These are phyloP conservation scores for Tringa solitaria DNA, from an alignment of 2,113 vertebrate genomes.

Conservation along the genomic window DNA sequence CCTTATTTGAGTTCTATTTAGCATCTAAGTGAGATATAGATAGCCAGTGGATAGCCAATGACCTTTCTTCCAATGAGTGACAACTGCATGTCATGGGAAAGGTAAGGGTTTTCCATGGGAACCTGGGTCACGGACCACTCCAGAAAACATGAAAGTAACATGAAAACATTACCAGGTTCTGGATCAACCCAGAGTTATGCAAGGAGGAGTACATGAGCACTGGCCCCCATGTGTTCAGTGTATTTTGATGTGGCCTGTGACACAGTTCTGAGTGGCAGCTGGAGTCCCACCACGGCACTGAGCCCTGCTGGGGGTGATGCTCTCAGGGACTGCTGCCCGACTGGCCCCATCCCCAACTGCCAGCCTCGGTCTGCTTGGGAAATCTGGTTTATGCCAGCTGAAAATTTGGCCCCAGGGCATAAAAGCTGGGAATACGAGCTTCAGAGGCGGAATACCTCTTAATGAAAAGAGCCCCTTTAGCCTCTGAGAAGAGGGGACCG, in stretches of 20 bases:
- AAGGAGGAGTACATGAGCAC: background rate
- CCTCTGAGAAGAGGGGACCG: background rate
- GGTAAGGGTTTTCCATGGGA: background rate
- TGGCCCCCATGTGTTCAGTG: rapidly evolving
- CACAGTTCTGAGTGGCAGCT: background rate
- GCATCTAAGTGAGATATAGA: background rate
- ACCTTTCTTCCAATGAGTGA: background rate
- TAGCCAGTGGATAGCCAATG: background rate
- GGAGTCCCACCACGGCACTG: background rate
- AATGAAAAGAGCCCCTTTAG: background rate
- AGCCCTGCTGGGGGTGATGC: background rate
- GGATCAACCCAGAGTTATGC: background rate
- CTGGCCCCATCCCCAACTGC: background rate
- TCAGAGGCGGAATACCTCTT: background rate
- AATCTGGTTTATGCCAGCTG: background rate
- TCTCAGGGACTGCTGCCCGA: background rate
- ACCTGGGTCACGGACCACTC: background rate
- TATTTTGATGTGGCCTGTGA: background rate
- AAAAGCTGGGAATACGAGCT: background rate
- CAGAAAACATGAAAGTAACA: background rate
- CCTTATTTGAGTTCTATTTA: background rate
- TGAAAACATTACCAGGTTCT: background rate
- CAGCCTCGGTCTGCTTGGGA: background rate
- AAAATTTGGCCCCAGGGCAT: background rate
- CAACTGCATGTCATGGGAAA: background rate